Evolutionary conservation across 1,140 invertebrate species (phyloP), one percentile per base, ranked within the genome.

Genomic region (Pseudachorutes palmiensis): DNA sequence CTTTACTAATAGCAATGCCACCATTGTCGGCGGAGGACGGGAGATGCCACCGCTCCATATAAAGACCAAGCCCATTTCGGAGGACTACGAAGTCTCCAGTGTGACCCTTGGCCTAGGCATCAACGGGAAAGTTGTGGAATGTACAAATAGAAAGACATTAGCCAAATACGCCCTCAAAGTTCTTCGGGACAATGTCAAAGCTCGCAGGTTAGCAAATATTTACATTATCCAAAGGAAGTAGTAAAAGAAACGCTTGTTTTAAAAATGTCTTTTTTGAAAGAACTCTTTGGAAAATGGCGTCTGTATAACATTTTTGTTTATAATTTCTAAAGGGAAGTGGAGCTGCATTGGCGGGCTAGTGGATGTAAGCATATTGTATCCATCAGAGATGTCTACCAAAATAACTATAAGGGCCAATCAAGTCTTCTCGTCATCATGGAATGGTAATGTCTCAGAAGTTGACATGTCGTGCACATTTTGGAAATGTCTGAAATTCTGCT

Each of bases 351-450:
- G 88, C 84, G 89, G 76, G 92, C 91, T 0, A 90, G 88, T 72
- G 87, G 87, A 29, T 96, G 92, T 77, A 84, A 85, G 74, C 90
- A 98, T 79, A 96, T 98, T 76, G 95, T 99, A 1, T 88, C 85
- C 72, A 90, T 95, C 62, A 87, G 90, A 73, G 94, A 98, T 82
- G 94, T 98, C 29, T 99, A 95, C 80, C 94, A 98, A 81, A 98
- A 98, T 79, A 86, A 86, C 14, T 95, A 97, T 76, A 87, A 86
- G 71, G 90, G 88, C 2, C 88, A 89, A 70, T 89, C 90, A 76
- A 98, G 94, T 81, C 81, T 99, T 2, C 82, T 98, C 9, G 91
- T 99, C 49, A 88, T 99, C 12, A 97, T 98, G 92, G 96, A 98
- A 84, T 97, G 94, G 89, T 92, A 80, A 81, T 81, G 3, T 63